Conservation (phyloP, 64 coral and sea anemone genomes). For the Porites lutea region DNA sequence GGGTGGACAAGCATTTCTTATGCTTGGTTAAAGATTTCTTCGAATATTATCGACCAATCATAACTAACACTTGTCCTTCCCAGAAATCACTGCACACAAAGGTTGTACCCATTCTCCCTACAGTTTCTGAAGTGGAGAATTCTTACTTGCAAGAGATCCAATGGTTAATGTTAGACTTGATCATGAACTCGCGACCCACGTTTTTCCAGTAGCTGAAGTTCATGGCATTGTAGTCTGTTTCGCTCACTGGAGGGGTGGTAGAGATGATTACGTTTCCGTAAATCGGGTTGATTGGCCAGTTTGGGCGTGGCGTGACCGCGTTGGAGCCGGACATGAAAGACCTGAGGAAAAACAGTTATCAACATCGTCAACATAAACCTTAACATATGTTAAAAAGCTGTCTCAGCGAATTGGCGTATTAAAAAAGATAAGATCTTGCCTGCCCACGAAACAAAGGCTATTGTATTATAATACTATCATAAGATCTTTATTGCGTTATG, state of each 20-base stretch:
- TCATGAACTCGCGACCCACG: slow-evolving; percentile 63
- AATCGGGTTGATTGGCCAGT: slow-evolving; percentile 22
- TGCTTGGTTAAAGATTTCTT: no score
- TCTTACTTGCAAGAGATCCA: slow-evolving; percentile 12
- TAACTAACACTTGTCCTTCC: no score
- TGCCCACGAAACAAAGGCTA: no score
- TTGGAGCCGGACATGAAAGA: slow-evolving; percentile 21
- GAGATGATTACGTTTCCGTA: slow-evolving; percentile 8
- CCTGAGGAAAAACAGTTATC: neutral
- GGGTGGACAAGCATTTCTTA: no score
- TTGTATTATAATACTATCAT: no score
- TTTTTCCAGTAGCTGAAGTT: slow-evolving; percentile 61
- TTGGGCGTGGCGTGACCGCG: slow-evolving; percentile 45
- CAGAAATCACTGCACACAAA: no score
- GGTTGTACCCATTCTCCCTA: no score
- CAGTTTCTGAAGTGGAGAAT: neutral
- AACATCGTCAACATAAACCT: neutral
- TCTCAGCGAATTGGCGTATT: no score
- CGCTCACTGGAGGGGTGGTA: slow-evolving; percentile 25
- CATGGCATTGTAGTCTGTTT: slow-evolving; percentile 48
- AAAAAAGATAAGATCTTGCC: no score
- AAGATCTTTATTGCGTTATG: no score
- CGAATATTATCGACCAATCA: no score
- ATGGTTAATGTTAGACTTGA: slow-evolving; percentile 57
- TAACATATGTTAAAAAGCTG: no score